Conservation (phyloP, 2,888 invertebrate species). For the Eupithecia subumbrata region DNA sequence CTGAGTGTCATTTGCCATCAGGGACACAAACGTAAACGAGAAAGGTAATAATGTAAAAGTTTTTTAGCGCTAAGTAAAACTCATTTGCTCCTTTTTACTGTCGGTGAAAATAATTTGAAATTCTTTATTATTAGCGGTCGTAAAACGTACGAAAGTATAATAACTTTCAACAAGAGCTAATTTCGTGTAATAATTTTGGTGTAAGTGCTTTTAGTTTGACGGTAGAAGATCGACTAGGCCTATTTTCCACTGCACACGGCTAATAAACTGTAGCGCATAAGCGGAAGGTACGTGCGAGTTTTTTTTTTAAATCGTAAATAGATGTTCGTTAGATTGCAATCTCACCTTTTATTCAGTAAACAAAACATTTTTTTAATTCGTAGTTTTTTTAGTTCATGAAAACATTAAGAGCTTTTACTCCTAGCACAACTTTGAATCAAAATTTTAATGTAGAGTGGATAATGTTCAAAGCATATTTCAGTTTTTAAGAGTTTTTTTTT, state of each 20-base stretch:
- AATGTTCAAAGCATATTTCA: too few species aligned
- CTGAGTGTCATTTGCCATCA: slow-evolving; percentile 36
- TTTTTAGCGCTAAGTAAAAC: slow-evolving; percentile 39
- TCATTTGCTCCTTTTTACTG: slow-evolving; percentile 36
- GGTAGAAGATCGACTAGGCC: background rate
- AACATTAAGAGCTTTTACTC: too few species aligned
- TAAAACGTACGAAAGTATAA: slow-evolving; percentile 30
- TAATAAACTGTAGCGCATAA: background rate
- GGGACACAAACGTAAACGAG: slow-evolving; percentile 37
- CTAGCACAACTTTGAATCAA: too few species aligned
- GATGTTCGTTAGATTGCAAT: too few species aligned
- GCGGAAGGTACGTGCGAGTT: too few species aligned
- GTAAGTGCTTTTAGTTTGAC: slow-evolving; percentile 16
- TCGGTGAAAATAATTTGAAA: slow-evolving; percentile 39
- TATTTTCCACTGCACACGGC: background rate
- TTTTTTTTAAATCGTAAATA: too few species aligned
- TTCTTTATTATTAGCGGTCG: slow-evolving; percentile 37
- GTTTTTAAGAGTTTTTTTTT: too few species aligned
- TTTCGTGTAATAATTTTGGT: slow-evolving; percentile 28
- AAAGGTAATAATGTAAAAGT: slow-evolving; percentile 38
- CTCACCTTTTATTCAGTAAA: too few species aligned
- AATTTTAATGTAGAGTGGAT: too few species aligned
- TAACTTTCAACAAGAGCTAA: slow-evolving; percentile 31
- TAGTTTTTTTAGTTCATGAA: too few species aligned
- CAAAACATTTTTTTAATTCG: too few species aligned